Conservation (phyloP, 1,140 invertebrate genomes). For the Anadara kagoshimensis region DNA sequence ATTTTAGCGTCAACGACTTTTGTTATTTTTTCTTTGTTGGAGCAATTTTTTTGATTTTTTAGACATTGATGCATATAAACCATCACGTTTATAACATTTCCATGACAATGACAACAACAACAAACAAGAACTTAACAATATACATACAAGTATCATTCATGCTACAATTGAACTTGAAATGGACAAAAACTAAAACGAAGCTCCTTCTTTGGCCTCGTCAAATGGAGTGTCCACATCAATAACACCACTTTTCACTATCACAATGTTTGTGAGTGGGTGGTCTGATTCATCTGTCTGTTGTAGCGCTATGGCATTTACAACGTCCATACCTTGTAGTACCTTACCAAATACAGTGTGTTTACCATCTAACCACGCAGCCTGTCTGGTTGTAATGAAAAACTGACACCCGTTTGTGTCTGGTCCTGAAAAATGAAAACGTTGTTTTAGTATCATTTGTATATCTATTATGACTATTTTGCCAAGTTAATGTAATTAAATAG, state of each 20-base stretch:
- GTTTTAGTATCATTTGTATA: not conserved
- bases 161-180: too few species aligned
- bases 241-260: conserved; percentile 1
- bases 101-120: too few species aligned
- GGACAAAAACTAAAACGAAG: too few species aligned
- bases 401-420: conserved; percentile 97
- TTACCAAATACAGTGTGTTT: conserved; percentile 97
- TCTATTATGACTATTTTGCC: not conserved
- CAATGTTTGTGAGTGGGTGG: not conserved
- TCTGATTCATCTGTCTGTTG: conserved; percentile 80
- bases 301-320: conserved; percentile 86
- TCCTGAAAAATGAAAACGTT: not conserved
- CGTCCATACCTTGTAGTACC: conserved; percentile 95
- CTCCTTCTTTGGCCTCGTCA: not conserved
- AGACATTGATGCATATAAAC: too few species aligned
- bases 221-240: not conserved
- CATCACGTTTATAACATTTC: too few species aligned
- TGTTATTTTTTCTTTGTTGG: too few species aligned
- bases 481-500: not conserved
- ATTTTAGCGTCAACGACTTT: too few species aligned
- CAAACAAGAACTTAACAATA: too few species aligned
- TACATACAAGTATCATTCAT: too few species aligned
- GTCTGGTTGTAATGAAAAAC: conserved; percentile 96
- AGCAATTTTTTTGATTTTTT: too few species aligned
- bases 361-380: conserved; percentile 86